These are phyloP conservation scores for Mallotus villosus DNA, from an alignment of 2,797 vertebrate species.

Conservation along the genomic window DNA sequence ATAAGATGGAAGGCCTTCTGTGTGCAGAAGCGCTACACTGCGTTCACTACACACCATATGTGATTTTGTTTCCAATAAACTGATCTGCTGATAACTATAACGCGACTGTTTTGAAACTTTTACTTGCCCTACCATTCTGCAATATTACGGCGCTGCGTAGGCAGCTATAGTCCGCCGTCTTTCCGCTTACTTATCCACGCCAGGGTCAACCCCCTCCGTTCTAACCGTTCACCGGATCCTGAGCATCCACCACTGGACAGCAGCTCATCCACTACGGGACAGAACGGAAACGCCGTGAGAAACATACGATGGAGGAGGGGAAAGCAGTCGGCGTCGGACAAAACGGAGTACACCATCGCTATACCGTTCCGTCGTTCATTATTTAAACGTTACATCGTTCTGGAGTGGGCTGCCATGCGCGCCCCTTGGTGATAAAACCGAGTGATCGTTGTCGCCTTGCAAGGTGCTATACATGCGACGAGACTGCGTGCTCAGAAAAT, in stretches of 20 bases:
- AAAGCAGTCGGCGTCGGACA: slow-evolving; percentile 26
- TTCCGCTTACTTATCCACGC: slow-evolving; percentile 31
- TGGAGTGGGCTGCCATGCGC: slow-evolving; percentile 18
- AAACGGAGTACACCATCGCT: slow-evolving; percentile 17
- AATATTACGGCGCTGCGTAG: too few relatives aligned
- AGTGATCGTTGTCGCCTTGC: background rate
- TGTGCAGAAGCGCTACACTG: background rate
- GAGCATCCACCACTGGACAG: slow-evolving; percentile 8
- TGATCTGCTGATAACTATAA: too few relatives aligned
- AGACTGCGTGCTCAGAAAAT: slow-evolving; percentile 15
- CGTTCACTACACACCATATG: background rate
- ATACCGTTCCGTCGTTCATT: slow-evolving; percentile 21
- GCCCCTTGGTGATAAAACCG: slow-evolving; percentile 24
- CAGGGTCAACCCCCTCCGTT: slow-evolving; percentile 48
- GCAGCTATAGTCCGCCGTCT: background rate
- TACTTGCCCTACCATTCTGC: too few relatives aligned
- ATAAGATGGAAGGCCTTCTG: background rate
- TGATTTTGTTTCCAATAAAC: background rate
- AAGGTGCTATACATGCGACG: slow-evolving; percentile 26
- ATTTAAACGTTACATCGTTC: slow-evolving; percentile 26
- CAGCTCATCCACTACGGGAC: slow-evolving; percentile 39
- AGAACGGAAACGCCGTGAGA: slow-evolving; percentile 22
- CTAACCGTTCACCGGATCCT: slow-evolving; percentile 42
- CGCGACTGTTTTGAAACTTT: too few relatives aligned
- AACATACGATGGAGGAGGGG: background rate